Evolutionary conservation across 1,140 invertebrate genomes (phyloP).

Genomic region (Eurosta solidaginis): DNA sequence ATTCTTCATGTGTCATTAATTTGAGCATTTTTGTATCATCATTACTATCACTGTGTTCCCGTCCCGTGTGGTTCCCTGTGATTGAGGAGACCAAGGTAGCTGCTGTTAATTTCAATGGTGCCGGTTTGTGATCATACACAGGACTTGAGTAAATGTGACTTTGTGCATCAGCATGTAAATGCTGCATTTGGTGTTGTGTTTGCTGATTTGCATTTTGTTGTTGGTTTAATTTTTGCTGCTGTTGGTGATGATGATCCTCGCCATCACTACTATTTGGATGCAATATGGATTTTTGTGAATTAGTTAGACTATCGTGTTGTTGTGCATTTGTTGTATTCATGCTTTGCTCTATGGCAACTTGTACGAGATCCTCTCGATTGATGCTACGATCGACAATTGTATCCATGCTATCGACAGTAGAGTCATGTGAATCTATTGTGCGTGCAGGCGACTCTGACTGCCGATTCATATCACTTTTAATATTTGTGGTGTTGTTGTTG

Average conservation of each 20-base stretch:
- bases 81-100: constrained; percentile 42
- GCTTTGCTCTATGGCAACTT: constrained; percentile 48
- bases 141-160: constrained; percentile 58
- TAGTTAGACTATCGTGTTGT: constrained; percentile 46
- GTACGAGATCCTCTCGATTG: constrained; percentile 46
- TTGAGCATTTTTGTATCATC: constrained; percentile 41
- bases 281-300: constrained; percentile 51
- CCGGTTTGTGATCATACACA: constrained; percentile 54
- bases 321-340: constrained; percentile 46
- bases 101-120: constrained; percentile 42
- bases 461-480: constrained; percentile 34
- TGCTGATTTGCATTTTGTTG: constrained; percentile 33
- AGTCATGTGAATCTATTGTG: constrained; percentile 56
- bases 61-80: not conserved
- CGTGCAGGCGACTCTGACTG: constrained; percentile 55
- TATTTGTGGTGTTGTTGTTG: constrained; percentile 19
- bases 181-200: constrained; percentile 30
- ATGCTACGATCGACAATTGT: constrained; percentile 54
- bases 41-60: not conserved
- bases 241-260: constrained; percentile 10
- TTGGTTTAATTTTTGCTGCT: too few species aligned
- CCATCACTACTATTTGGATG: constrained; percentile 37
- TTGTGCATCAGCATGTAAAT: constrained; percentile 47
- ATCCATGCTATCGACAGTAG: constrained; percentile 54
- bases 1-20: constrained; percentile 51